Base-by-base conservation (phyloP, 2,113 vertebrate genomes). In the Entelurus aequoreus region DNA sequence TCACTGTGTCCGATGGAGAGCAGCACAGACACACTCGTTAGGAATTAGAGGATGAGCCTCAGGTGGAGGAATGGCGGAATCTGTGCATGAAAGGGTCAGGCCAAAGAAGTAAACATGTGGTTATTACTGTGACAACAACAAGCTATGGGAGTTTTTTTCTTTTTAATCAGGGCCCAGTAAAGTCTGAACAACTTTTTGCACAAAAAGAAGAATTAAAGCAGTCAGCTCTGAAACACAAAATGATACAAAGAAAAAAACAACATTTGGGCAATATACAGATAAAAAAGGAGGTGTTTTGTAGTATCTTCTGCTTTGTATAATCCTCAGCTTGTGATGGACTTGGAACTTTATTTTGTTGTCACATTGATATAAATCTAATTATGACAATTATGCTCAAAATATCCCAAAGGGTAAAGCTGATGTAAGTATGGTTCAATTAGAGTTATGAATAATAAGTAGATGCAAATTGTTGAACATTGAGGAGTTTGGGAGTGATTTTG, bases 131-230 rank as follows among this genome's bases (percentile, higher is more conserved):
- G 74, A 71, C 50, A 15, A n/a, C n/a, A n/a, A 72, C 58, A 68
- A 57, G 46, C 28, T 21, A 10, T 12, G 13, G 66, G 60, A 59
- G 75, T 71, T 21, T 66, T 67, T 75, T 53, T 38, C 13, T 76
- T 62, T 88, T 84, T 84, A 86, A 84, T 84, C 42, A 72, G 71
- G 73, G 76, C 59, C 70, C 48, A 38, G 16, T 59, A 38, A 42
- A 50, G 60, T 66, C 5, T 53, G 35, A 54, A 72, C 49, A 50
- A 50, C 28, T 54, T 37, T 42, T 9, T 10, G 13, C 13, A 9
- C 37, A 56, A 66, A 40, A 64, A n/a, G 8, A 69, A 61, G 60
- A 66, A 69, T 59, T 44, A 14, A 62, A 69, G 72, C 69, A 74
- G 65, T 72, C 55, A 75, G 72, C 36, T 54, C 14, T 65, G 21